Conservation (phyloP, 2,888 invertebrate species). For the Enoplolaimus lenunculus region DNA sequence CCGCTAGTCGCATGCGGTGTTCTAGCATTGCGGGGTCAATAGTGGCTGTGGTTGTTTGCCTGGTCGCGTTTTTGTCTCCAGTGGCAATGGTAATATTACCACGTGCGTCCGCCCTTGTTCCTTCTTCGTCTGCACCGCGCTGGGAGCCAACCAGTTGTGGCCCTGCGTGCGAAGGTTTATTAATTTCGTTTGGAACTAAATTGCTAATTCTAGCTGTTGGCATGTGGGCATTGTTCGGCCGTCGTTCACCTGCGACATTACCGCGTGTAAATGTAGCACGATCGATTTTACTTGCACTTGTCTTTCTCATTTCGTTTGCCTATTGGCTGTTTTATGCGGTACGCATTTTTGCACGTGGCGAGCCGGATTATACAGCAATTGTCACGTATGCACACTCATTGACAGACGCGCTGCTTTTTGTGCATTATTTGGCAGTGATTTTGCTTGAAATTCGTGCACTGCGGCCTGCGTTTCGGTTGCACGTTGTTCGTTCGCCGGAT, state of each 20-base stretch:
- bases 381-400: conserved; percentile 83
- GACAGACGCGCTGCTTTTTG: conserved; percentile 79
- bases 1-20: background rate
- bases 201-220: conserved; percentile 72
- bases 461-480: conserved; percentile 60
- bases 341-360: conserved; percentile 50
- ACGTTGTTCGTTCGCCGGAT: conserved; percentile 79
- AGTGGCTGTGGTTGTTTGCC: conserved; percentile 6
- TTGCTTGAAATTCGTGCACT: conserved; percentile 80
- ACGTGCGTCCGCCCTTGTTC: conserved; percentile 50
- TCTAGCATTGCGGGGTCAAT: background rate
- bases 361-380: conserved; percentile 46
- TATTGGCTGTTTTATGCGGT: conserved; percentile 97
- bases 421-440: conserved; percentile 82
- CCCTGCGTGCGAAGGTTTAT: conserved; percentile 80
- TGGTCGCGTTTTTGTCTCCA: conserved; percentile 54
- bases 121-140: conserved; percentile 38
- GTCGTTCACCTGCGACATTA: conserved; percentile 67
- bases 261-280: conserved; percentile 80
- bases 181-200: conserved; percentile 79
- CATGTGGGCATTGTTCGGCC: conserved; percentile 77
- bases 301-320: conserved; percentile 78
- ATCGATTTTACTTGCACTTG: conserved; percentile 69
- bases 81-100: conserved; percentile 86
- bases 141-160: conserved; percentile 50